Evolutionary conservation across 2,888 invertebrate genomes (phyloP), one percentile per base, ranked within the genome.

Genomic region (Mimas tiliae): DNA sequence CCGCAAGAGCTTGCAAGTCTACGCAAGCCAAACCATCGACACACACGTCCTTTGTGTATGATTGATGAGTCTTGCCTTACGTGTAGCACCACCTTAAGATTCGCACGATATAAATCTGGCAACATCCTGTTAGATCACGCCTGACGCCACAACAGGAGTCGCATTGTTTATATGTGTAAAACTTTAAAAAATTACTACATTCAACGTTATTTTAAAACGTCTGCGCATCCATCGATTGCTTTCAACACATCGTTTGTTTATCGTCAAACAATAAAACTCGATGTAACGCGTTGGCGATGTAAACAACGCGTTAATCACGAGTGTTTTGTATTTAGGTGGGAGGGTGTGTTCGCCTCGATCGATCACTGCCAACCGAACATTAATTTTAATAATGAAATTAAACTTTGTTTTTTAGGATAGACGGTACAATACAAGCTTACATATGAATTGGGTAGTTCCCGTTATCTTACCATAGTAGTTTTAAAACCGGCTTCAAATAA

Each of bases 181-280:
- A 58, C 19, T 58, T 58, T 58, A 58, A 58, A 58, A 58, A 42
- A 58, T 58, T 58, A 58, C 34, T n/a, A 53, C 58, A 42, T 16
- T 38, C 42, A 19, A 58, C 45, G 38, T 38, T 58, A 58, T 58
- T 58, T 58, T 21, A 42, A 58, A 42, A 19, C 33, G 34, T 42
- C 38, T 42, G n/a, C 6, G 11, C 42, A 58, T 58, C 58, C 58
- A 58, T 58, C 58, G 58, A 12, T 16, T 19, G 58, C 38, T 58
- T 58, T 58, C 58, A 58, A 58, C 58, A 58, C 11, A 38, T 58
- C 58, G 58, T 58, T 58, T 58, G 42, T 58, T 12, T 12, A 58
- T 58, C 16, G 58, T 42, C 45, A 19, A 58, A 58, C 58, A 58
- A 58, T 58, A 58, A 58, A 42, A 58, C 58, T 38, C 58, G 58